Percentiles rank a stretch among this genome's conserved stretches.
phyloP scores from a whole-genome alignment of 2,113 vertebrate species.

The rabbit (Oryctolagus cuniculus) region DNA sequence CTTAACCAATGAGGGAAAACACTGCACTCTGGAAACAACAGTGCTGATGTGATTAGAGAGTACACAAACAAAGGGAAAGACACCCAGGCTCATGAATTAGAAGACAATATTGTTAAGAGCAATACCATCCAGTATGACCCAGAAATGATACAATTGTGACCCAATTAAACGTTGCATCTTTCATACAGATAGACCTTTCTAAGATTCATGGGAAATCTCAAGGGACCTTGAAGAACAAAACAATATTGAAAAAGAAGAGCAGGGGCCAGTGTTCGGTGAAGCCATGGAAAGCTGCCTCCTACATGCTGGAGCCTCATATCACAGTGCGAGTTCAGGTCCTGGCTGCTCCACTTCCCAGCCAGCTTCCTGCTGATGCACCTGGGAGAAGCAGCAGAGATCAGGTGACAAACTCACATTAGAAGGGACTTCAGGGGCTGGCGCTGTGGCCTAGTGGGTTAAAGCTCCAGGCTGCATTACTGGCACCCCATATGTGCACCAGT shows the following conservation, averaged over 20 bases:
- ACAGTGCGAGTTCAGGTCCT: too few relatives aligned
- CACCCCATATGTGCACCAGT: too few relatives aligned
- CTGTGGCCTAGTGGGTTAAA: rapidly evolving
- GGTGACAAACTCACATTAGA: too few relatives aligned
- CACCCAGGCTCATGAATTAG: not conserved
- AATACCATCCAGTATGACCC: not conserved
- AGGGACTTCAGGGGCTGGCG: too few relatives aligned
- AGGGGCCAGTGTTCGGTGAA: too few relatives aligned
- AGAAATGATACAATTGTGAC: not conserved
- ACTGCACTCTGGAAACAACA: not conserved
- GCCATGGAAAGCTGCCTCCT: too few relatives aligned
- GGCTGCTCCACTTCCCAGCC: too few relatives aligned
- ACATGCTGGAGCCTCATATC: too few relatives aligned
- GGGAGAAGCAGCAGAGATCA: too few relatives aligned
- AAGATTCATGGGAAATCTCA: not conserved
- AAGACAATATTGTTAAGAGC: not conserved
- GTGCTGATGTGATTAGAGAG: not conserved
- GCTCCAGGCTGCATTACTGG: too few relatives aligned
- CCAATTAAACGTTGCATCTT: not conserved
- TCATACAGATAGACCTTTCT: not conserved
- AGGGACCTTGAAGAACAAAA: not conserved
- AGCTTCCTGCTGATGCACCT: too few relatives aligned
- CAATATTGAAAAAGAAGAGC: not conserved
- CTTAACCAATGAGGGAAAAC: not conserved
- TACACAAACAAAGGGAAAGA: not conserved